Conservation (phyloP, 2,888 invertebrate genomes). For the Punctoribates punctum region DNA sequence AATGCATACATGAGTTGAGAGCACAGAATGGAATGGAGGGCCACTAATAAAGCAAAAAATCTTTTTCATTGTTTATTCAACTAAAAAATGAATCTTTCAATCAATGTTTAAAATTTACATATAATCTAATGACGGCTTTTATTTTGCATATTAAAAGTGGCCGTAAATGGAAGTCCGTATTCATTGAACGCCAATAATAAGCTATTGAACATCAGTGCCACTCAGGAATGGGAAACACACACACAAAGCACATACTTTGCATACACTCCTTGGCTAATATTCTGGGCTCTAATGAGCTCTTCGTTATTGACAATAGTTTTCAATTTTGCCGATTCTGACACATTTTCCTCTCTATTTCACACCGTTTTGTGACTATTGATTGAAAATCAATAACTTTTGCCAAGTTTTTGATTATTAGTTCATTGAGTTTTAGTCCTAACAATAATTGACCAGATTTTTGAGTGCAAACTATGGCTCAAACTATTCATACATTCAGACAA, state of each 20-base stretch:
- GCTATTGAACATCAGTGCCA: neutral
- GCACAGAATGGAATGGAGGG: neutral
- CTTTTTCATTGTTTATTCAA: slow-evolving; percentile 27
- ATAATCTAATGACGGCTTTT: neutral
- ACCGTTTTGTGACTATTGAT: neutral
- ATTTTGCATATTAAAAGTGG: slow-evolving; percentile 2
- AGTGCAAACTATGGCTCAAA: neutral
- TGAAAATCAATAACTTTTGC: neutral
- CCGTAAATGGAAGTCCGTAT: neutral
- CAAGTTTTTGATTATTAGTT: neutral
- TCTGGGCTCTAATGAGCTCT: neutral
- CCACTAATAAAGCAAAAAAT: neutral
- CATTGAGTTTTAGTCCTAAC: neutral
- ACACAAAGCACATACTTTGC: neutral
- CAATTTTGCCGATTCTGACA: neutral
- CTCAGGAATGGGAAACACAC: neutral
- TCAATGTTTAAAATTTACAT: slow-evolving; percentile 30
- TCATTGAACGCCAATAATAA: slow-evolving; percentile 15
- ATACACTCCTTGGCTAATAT: neutral
- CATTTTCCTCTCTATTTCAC: neutral
- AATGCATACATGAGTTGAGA: slow-evolving; percentile 12
- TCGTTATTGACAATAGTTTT: neutral
- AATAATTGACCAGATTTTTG: slow-evolving; percentile 21
- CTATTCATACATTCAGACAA: neutral
- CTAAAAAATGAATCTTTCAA: slow-evolving; percentile 24